Base-by-base conservation (phyloP, 1,140 invertebrate species). In the Bombus sylvicola region DNA sequence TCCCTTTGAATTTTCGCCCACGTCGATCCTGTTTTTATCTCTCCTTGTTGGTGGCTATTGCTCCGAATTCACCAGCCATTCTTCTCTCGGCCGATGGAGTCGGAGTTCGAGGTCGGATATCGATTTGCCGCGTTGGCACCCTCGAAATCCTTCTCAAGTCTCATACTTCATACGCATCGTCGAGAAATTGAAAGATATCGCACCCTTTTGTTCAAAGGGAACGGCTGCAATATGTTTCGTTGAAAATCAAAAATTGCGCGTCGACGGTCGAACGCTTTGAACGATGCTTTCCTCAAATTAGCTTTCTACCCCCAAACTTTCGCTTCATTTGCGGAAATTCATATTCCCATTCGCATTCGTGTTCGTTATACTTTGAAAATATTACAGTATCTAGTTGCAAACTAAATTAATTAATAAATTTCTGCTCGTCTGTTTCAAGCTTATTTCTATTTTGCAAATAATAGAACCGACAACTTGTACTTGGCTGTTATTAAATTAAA, bases 71-170 rank as follows among this genome's bases (percentile, higher is more conserved):
- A 62, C 71, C 75, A 57, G 39, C 79, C 71, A 71, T 85, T 78
- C 86, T 87, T 87, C 83, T 79, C 76, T 15, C 59, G n/a, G 13
- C 57, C 62, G 64, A 76, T 62, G 71, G 75, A 83, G 86, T 37
- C 81, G 66, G 85, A 89, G 85, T 87, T 89, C 85, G 92, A 92
- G 90, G 91, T 91, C 90, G 92, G 90, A 92, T 93, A 93, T 94
- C 92, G 92, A 94, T 94, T 93, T 91, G 91, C 90, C 87, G 90
- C 91, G 92, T 93, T 92, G 87, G 92, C 92, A 92, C 87, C 89
- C 90, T 89, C 89, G 89, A 88, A 39, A 91, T 92, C 92, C 90
- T 89, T 90, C 88, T 91, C 92, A 90, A 93, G 90, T 88, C 89
- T 79, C 85, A 76, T 89, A 80, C 89, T 91, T 94, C 92, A 90